phyloP scores from a whole-genome alignment of 2,797 vertebrate species.

The Myotis daubentonii region DNA sequence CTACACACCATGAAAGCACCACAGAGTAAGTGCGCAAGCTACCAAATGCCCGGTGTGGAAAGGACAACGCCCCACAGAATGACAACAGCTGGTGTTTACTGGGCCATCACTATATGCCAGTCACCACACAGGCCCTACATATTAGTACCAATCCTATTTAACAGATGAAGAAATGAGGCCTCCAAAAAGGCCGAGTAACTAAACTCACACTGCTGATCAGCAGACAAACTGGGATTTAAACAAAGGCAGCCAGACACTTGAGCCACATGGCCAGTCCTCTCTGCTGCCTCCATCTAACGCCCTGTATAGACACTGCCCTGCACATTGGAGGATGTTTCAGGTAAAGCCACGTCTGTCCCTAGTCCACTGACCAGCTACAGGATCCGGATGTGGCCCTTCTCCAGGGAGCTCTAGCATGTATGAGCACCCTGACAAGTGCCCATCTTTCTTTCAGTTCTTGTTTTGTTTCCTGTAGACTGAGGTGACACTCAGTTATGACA shows the following conservation, averaged over 20 bases:
- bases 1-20: rapidly evolving
- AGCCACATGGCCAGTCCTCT: neutral
- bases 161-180: neutral
- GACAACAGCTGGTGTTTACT: neutral
- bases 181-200: neutral
- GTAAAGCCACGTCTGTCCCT: neutral
- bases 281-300: neutral
- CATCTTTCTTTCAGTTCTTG: neutral
- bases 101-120: neutral
- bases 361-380: neutral
- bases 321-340: neutral
- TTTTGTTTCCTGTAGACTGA: neutral
- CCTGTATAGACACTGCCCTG: neutral
- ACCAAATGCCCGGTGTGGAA: rapidly evolving
- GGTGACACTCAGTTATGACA: neutral
- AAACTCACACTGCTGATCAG: neutral
- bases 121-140: neutral
- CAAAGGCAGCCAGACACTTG: rapidly evolving
- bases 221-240: neutral
- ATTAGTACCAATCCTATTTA: neutral
- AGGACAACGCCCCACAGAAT: rapidly evolving
- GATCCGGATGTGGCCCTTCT: neutral
- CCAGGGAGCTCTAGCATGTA: neutral
- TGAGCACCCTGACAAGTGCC: neutral
- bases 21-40: neutral